Evolutionary conservation across 1,140 invertebrate species (phyloP).

Genomic region (Pollicipes pollicipes): DNA sequence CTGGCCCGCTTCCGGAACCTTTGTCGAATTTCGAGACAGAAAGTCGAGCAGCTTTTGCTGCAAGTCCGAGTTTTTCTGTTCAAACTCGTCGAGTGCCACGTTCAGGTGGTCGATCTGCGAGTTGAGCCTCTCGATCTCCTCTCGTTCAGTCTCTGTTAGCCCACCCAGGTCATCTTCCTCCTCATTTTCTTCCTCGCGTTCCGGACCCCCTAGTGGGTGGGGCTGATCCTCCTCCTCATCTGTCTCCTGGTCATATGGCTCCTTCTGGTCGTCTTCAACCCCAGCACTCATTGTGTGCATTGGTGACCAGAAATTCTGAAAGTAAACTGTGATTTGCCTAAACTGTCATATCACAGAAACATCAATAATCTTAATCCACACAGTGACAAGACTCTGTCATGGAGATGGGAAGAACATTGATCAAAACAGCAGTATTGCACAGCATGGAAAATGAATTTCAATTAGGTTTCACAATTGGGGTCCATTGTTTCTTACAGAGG

Average conservation of each 20-base stretch:
- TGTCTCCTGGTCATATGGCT: background rate
- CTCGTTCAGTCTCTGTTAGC: background rate
- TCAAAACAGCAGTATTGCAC: too few species aligned
- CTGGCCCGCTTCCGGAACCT: background rate
- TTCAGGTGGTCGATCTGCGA: background rate
- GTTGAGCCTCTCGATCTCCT: background rate
- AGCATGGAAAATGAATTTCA: too few species aligned
- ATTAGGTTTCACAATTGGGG: too few species aligned
- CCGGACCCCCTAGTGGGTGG: too few species aligned
- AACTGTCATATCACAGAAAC: too few species aligned
- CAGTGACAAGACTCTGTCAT: too few species aligned
- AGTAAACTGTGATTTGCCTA: too few species aligned
- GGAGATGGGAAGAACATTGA: too few species aligned
- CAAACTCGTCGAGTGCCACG: background rate
- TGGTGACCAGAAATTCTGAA: too few species aligned
- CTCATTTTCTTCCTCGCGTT: background rate
- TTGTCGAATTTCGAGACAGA: background rate
- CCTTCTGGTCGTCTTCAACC: background rate
- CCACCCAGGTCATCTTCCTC: background rate
- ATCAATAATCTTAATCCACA: too few species aligned
- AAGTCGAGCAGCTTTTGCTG: background rate
- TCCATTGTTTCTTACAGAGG: too few species aligned
- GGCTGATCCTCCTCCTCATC: background rate
- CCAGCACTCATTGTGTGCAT: background rate
- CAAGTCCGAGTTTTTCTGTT: background rate